Evolutionary conservation across 1,140 invertebrate genomes (phyloP), one percentile per base, ranked within the genome.

Genomic region (Tetragonula clypearis): DNA sequence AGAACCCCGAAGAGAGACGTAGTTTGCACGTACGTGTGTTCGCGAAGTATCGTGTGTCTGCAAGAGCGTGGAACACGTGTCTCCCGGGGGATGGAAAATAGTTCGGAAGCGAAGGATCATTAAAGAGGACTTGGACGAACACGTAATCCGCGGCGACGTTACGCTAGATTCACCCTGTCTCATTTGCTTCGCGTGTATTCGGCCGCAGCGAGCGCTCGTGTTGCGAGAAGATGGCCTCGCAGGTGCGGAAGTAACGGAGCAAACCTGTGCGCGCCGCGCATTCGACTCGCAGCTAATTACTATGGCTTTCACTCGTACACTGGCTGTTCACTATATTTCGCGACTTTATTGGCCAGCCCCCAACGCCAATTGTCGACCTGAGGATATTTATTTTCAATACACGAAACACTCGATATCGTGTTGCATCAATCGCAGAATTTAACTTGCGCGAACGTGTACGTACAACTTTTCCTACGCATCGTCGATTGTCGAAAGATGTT

Each of bases 101-200:
- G 49, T 71, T 41, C 21, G 41, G 14, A 12, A 21, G 41, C 41
- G 21, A n/a, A n/a, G 23, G 69, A 71, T 41, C 49, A 49, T 71
- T n/a, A 41, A 41, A 49, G 41, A 71, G 30, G 30, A 53, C 41
- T 1, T 11, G 9, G 17, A 35, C 21, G 23, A 71, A 23, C 69
- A 12, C 21, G 35, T 71, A 71, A 71, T 71, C 69, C 69, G 23
- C 83, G 86, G 89, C 92, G 87, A 92, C 90, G 82, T 87, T 90
- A 85, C 87, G 81, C 86, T 84, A 85, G 87, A 88, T 90, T 92
- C 90, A 89, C 92, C 90, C 90, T 87, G 90, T 90, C 86, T 88
- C 91, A 91, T 89, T 92, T 91, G 88, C 90, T 86, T 41, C 11
- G 41, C 41, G 21, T n/a, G 30, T 49, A 49, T 49, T 71, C 41